Evolutionary conservation across 2,888 invertebrate genomes (phyloP), one percentile per base, ranked within the genome.

Genomic region (Ceramica pisi): DNA sequence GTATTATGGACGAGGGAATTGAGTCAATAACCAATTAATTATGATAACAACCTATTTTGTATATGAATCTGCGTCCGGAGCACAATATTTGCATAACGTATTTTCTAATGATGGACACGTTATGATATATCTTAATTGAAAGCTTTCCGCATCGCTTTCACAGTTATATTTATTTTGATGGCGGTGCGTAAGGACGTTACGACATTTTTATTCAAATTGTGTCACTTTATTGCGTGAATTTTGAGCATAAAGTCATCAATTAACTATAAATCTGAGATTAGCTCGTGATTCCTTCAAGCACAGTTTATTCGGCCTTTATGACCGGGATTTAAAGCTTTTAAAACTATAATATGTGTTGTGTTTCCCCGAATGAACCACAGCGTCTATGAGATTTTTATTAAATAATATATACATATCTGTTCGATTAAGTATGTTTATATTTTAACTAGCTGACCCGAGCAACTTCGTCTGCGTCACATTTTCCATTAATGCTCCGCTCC

Each of bases 11-110:
- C 68, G 64, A 67, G 50, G 80, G 71, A 70, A 81, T 73, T 68
- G 82, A 85, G 82, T 85, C 80, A 83, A 83, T 84, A 82, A 85
- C 86, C 87, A 85, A 90, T 90, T 89, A 88, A 90, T 90, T 90
- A 89, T 85, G 75, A 75, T 87, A 87, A 90, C 81, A 83, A 80
- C 82, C 78, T 84, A 86, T 86, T 85, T 83, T 85, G 75, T 87
- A 75, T 79, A 77, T 81, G 75, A 82, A 80, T 78, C 73, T 70
- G 78, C 74, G 67, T 71, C 73, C 67, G 38, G 66, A 62, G 71
- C 51, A 53, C 65, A 69, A 81, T 80, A 85, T 86, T 82, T 77
- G 68, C 81, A 82, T 86, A 85, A 80, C 70, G 67, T 80, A 50
- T 76, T 57, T 76, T 77, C 68, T 79, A 80, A 75, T 81, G 80